phyloP scores from a whole-genome alignment of 2,113 vertebrate genomes.

The Solea senegalensis region DNA sequence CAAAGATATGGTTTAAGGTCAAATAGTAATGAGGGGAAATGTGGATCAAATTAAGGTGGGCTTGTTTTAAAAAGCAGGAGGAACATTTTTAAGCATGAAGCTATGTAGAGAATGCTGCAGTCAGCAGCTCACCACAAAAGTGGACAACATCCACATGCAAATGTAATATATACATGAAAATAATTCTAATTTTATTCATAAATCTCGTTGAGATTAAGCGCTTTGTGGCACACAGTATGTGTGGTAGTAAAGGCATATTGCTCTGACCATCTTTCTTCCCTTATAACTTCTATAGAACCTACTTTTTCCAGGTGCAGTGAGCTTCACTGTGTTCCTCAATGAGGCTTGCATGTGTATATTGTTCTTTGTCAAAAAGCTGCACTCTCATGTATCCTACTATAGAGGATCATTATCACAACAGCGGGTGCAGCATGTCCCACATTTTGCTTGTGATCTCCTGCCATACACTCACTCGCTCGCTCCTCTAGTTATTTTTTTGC shows the following conservation, averaged over 20 bases:
- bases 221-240: neutral
- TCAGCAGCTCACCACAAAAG: too few species aligned
- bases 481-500: conserved; percentile 6
- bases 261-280: neutral
- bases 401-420: conserved; percentile 34
- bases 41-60: too few species aligned
- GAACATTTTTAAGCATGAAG: too few species aligned
- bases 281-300: neutral
- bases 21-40: too few species aligned
- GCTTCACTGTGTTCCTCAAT: conserved; percentile 10
- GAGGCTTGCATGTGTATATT: neutral
- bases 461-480: neutral
- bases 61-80: too few species aligned
- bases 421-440: conserved; percentile 22
- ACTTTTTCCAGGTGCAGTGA: neutral
- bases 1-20: too few species aligned
- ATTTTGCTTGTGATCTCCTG: conserved; percentile 20
- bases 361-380: conserved; percentile 17
- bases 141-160: too few species aligned
- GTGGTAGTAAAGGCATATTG: neutral
- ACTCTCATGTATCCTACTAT: neutral
- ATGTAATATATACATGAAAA: too few species aligned
- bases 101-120: too few species aligned
- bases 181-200: too few species aligned
- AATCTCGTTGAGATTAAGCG: too few species aligned